A percentile compares a stretch with the other conserved stretches of the same genome.
Evolutionary conservation across 2,113 vertebrate species (phyloP).

Genomic region (Chelonoidis abingdonii): DNA sequence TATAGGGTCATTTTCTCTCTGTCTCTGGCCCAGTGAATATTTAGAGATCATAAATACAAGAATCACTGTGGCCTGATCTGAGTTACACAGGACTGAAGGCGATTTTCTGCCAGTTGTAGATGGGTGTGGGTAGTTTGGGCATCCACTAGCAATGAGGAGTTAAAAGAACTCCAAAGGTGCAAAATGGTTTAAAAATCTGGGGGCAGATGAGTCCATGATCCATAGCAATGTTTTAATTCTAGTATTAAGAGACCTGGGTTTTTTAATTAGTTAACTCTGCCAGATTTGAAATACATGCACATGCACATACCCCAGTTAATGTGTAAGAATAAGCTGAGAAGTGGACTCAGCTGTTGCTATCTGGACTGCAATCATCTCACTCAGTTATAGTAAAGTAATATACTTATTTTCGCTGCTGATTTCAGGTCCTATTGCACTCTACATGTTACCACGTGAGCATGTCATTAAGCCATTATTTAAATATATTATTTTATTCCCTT

Average conservation of each 20-base stretch:
- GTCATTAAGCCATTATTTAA: not conserved
- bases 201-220: not conserved
- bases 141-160: not conserved
- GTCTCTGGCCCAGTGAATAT: not conserved
- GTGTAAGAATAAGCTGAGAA: not conserved
- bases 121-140: not conserved
- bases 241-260: not conserved
- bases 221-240: not conserved
- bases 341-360: not conserved
- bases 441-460: not conserved
- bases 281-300: not conserved
- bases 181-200: not conserved
- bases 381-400: not conserved
- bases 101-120: not conserved
- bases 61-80: not conserved
- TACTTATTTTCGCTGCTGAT: not conserved
- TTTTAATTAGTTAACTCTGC: not conserved
- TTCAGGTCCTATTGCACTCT: not conserved
- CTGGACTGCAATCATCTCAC: not conserved
- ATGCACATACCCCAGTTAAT: not conserved
- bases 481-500: not conserved
- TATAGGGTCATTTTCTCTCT: not conserved
- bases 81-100: not conserved
- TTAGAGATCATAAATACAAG: not conserved
- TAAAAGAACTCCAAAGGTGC: not conserved